phyloP scores from a whole-genome alignment of 2,113 vertebrate species.

The Ageneiosus marmoratus region DNA sequence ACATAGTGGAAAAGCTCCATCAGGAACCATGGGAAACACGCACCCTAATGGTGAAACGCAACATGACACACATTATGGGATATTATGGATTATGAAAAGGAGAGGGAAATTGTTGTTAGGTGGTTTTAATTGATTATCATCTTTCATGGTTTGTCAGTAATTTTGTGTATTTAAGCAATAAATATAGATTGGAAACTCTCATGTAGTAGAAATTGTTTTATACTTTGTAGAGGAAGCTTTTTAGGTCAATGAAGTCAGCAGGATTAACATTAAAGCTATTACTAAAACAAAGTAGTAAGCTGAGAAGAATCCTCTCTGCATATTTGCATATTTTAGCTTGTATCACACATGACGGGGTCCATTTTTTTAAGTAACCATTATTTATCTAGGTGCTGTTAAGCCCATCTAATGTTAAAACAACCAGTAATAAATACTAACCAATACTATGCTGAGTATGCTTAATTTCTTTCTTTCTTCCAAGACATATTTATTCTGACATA shows the following conservation, averaged over 20 bases:
- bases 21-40: constrained; percentile 23
- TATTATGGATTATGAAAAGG: background rate
- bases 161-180: constrained; percentile 5
- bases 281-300: background rate
- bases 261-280: background rate
- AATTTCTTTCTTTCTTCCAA: background rate
- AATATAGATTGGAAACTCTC: background rate
- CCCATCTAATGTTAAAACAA: background rate
- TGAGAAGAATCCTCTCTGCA: background rate
- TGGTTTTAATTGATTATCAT: background rate
- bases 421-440: background rate
- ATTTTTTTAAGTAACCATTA: background rate
- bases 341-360: background rate
- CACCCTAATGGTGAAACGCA: constrained; percentile 18
- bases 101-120: background rate
- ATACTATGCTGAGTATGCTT: background rate
- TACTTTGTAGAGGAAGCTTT: background rate
- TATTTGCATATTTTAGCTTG: background rate
- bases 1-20: constrained; percentile 36
- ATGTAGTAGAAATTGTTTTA: background rate
- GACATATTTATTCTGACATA: background rate
- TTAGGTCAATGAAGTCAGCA: background rate
- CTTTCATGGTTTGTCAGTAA: background rate
- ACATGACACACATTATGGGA: background rate
- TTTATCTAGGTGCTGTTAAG: background rate